Conservation (phyloP, 2,888 invertebrate species). For the Pristionchus maxplancki region DNA sequence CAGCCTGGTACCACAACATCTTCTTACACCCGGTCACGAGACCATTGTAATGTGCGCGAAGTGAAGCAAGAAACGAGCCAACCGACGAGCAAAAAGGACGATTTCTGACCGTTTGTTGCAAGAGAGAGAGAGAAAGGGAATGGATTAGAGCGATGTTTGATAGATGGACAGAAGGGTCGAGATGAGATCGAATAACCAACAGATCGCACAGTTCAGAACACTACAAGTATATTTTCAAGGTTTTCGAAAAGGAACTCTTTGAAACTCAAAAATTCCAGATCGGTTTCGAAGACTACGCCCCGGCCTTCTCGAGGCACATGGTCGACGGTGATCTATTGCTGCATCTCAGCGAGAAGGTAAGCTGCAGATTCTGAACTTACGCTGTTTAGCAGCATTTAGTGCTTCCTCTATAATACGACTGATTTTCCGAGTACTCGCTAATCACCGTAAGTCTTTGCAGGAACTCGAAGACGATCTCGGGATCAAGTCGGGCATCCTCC, state of each 20-base stretch:
- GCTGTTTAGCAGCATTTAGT: not conserved
- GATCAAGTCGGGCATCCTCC: constrained; percentile 91
- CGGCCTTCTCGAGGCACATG: constrained; percentile 90
- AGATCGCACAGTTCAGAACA: not conserved
- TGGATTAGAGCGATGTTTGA: not conserved
- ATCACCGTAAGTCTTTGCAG: not conserved
- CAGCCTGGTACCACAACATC: not conserved
- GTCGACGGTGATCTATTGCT: constrained; percentile 97
- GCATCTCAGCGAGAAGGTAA: constrained; percentile 88
- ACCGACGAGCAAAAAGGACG: constrained; percentile 19
- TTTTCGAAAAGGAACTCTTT: not conserved
- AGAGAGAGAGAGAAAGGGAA: not conserved
- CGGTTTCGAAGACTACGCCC: constrained; percentile 90
- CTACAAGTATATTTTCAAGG: not conserved
- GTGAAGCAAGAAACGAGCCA: not conserved
- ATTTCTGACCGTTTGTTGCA: constrained; percentile 47
- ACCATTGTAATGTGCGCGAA: not conserved
- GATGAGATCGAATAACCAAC: constrained; percentile 1
- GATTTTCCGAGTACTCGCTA: not conserved
- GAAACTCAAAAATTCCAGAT: constrained; percentile 82
- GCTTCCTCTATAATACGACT: not conserved
- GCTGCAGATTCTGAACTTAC: not conserved
- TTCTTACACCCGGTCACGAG: not conserved
- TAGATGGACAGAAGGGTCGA: not conserved
- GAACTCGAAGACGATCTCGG: constrained; percentile 94